phyloP scores from a whole-genome alignment of 2,888 invertebrate genomes.

The Tubulanus polymorphus region DNA sequence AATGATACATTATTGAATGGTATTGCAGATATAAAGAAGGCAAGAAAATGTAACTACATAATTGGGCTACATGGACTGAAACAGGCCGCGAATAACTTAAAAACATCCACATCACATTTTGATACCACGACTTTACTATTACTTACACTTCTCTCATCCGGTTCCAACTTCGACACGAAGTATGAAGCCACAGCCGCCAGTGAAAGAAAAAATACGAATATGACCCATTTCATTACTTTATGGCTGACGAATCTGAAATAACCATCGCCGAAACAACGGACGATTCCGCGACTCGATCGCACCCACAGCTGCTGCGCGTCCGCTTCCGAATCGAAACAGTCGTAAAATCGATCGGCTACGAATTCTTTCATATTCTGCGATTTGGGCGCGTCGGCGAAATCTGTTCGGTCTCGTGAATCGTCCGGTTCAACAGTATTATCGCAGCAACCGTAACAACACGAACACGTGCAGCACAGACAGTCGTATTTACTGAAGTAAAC shows the following conservation, averaged over 20 bases:
- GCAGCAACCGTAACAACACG: background rate
- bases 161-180: background rate
- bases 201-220: background rate
- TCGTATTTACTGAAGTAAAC: background rate
- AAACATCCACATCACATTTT: too few relatives aligned
- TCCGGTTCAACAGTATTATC: background rate
- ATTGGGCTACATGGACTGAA: too few relatives aligned
- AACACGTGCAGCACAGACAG: constrained; percentile 1
- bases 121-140: too few relatives aligned
- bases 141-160: constrained; percentile 7
- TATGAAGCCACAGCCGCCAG: background rate
- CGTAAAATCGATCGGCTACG: too few relatives aligned
- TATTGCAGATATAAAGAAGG: too few relatives aligned
- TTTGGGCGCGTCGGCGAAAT: background rate
- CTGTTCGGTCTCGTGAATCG: background rate
- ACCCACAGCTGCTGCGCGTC: too few relatives aligned
- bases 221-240: background rate
- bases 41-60: too few relatives aligned
- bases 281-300: too few relatives aligned
- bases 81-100: too few relatives aligned
- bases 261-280: constrained; percentile 12
- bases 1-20: too few relatives aligned
- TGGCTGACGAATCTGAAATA: constrained; percentile 2
- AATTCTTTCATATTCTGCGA: background rate
- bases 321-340: too few relatives aligned